A percentile compares a stretch with the other conserved stretches of the same genome.
Evolutionary conservation across 2,797 vertebrate genomes (phyloP).

Genomic region (Tragelaphus oryx): DNA sequence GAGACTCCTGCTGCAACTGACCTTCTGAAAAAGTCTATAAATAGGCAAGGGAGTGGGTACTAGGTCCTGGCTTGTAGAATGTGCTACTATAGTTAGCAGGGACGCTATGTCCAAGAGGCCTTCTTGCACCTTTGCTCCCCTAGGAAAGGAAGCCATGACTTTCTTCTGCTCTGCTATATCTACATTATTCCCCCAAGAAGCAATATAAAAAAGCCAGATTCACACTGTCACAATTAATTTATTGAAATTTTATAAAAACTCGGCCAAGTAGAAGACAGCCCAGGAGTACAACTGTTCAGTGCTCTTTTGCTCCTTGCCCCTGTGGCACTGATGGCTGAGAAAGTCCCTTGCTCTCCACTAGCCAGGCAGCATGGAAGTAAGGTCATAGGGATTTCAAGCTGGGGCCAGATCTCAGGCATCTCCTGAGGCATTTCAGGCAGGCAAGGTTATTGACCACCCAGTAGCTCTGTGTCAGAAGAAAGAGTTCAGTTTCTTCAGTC

Average conservation of each 20-base stretch:
- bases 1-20: conserved; percentile 45
- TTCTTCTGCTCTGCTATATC: neutral
- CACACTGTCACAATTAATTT: conserved; percentile 67
- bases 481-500: neutral
- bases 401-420: neutral
- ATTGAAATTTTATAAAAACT: conserved; percentile 72
- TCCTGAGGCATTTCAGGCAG: conserved; percentile 8
- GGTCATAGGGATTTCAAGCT: neutral
- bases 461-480: conserved; percentile 6
- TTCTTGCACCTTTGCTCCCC: conserved; percentile 34
- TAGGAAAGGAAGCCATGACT: conserved; percentile 25
- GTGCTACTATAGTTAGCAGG: conserved; percentile 73
- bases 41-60: conserved; percentile 53
- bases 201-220: conserved; percentile 48
- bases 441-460: neutral
- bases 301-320: neutral
- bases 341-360: neutral
- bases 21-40: conserved; percentile 70
- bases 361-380: conserved; percentile 8
- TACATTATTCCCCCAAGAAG: neutral
- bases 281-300: neutral
- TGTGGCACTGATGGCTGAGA: neutral
- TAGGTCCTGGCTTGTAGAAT: conserved; percentile 50
- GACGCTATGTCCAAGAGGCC: conserved; percentile 58
- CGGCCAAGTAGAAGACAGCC: conserved; percentile 51